These are phyloP conservation scores for Hypena proboscidalis DNA, from an alignment of 2,888 invertebrate genomes.

Conservation along the genomic window DNA sequence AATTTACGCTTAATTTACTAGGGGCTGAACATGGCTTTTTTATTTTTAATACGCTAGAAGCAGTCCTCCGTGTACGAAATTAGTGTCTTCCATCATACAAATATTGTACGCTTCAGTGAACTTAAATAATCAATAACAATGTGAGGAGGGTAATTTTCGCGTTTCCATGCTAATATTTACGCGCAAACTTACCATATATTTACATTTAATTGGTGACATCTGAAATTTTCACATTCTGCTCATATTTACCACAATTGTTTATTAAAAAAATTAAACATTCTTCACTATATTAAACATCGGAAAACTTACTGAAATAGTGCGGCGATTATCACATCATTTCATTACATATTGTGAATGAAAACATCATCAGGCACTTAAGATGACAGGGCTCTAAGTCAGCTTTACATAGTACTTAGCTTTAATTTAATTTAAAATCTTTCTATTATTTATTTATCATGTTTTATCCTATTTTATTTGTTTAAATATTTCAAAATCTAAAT, in stretches of 20 bases:
- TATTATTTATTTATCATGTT: background rate
- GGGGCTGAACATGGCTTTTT: constrained; percentile 79
- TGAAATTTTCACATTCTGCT: constrained; percentile 19
- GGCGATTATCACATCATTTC: constrained; percentile 2
- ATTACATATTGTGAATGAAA: constrained; percentile 9
- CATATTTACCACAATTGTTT: constrained; percentile 10
- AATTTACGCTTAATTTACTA: constrained; percentile 71
- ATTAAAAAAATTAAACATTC: constrained; percentile 1
- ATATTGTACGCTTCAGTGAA: constrained; percentile 49
- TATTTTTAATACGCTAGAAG: constrained; percentile 57
- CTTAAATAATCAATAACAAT: constrained; percentile 57
- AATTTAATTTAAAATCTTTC: background rate
- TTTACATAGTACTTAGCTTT: constrained; percentile 3
- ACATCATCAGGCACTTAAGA: constrained; percentile 8
- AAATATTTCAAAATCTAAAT: background rate
- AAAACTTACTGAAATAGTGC: too few relatives aligned
- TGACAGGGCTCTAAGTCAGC: constrained; percentile 29
- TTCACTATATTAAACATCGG: too few relatives aligned
- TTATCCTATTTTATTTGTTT: constrained; percentile 2
- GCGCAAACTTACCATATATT: constrained; percentile 21
- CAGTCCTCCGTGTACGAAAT: constrained; percentile 37
- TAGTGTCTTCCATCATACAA: constrained; percentile 36
- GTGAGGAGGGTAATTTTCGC: constrained; percentile 38
- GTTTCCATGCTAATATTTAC: constrained; percentile 39
- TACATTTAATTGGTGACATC: constrained; percentile 11